Conservation (phyloP, 2,113 vertebrate genomes). For the Microcebus lehilahytsara region DNA sequence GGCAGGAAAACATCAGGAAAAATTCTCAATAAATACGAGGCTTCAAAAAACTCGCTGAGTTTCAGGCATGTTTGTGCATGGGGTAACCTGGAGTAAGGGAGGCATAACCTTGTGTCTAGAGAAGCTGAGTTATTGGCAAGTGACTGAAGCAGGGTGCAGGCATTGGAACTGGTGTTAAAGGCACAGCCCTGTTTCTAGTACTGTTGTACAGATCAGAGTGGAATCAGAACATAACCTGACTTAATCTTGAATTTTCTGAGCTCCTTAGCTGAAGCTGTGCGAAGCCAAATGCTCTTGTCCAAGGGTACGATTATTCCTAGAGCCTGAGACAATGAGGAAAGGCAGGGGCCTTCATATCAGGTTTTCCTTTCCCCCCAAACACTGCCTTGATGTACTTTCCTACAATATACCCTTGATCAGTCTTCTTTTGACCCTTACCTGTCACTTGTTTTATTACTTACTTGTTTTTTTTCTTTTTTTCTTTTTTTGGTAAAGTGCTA, state of each 20-base stretch:
- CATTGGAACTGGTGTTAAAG: not conserved
- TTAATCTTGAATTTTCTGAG: not conserved
- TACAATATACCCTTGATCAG: conserved; percentile 46
- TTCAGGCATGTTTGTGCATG: not conserved
- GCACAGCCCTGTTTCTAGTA: not conserved
- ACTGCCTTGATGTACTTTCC: conserved; percentile 48
- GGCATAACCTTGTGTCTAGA: not conserved
- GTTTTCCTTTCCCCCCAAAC: not conserved
- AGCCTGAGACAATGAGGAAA: not conserved
- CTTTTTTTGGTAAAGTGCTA: conserved; percentile 22
- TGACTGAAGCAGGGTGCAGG: not conserved
- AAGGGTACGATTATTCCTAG: not conserved
- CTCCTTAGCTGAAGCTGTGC: not conserved
- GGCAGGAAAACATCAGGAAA: not conserved
- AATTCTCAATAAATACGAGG: not conserved
- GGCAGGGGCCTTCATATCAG: not conserved
- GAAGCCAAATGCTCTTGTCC: conserved; percentile 6
- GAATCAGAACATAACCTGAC: not conserved
- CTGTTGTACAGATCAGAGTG: not conserved
- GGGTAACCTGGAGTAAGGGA: not conserved
- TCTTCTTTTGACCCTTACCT: conserved; percentile 59
- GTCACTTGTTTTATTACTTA: conserved; percentile 55
- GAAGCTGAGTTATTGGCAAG: not conserved
- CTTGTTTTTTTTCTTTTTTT: not conserved
- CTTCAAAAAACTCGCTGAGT: not conserved